Conservation (phyloP, 2,797 vertebrate genomes). For the Acrossocheilus wenchowensis region DNA sequence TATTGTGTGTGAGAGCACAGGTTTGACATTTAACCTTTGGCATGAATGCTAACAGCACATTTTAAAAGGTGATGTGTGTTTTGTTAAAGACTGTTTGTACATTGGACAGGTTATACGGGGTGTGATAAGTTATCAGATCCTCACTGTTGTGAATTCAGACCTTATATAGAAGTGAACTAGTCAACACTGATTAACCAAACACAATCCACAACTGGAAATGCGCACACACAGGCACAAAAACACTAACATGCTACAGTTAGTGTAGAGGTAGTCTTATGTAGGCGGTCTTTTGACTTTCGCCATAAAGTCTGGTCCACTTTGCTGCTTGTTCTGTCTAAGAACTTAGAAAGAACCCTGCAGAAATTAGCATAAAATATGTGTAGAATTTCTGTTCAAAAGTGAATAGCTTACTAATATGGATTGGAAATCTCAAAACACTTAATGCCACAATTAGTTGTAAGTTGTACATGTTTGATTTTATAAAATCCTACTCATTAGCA, state of each 20-base stretch:
- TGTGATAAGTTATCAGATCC: slow-evolving; percentile 20
- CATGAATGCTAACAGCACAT: slow-evolving; percentile 24
- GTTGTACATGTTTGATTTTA: no score
- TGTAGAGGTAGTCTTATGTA: not conserved
- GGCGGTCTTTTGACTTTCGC: not conserved
- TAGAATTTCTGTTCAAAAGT: not conserved
- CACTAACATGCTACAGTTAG: not conserved
- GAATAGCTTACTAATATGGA: not conserved
- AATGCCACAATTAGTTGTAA: no score
- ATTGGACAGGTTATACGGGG: not conserved
- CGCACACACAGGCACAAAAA: not conserved
- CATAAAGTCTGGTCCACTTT: not conserved
- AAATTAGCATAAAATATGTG: not conserved
- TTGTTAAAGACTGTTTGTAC: not conserved
- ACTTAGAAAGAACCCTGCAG: no score
- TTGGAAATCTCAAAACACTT: not conserved
- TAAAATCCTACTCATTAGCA: no score
- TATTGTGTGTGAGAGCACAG: slow-evolving; percentile 37
- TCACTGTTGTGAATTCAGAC: not conserved
- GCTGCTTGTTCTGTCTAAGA: not conserved
- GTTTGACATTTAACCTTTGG: slow-evolving; percentile 1
- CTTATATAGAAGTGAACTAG: slow-evolving; percentile 4
- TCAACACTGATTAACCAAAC: slow-evolving; percentile 21
- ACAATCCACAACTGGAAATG: not conserved
- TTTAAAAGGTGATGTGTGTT: not conserved